Base-by-base conservation (phyloP, 1,140 invertebrate species). In the Goniozus legneri region DNA sequence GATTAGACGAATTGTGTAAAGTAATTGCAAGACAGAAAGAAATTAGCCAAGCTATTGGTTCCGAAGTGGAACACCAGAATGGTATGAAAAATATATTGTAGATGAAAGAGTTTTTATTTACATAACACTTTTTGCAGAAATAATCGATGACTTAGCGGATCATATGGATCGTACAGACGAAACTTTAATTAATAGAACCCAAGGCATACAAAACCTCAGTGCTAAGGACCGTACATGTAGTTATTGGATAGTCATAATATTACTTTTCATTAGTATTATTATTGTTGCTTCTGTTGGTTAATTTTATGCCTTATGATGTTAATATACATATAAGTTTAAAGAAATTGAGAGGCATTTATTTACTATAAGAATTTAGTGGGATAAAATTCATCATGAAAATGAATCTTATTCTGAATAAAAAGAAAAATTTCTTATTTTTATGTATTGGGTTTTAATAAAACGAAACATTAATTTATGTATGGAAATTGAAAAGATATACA, bases 41-140 rank as follows among this genome's bases (percentile, higher is more conserved):
- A 58, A 83, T 92, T 59, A 88, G 88, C 16, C 71, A 83, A 33
- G 84, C 82, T 35, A 87, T 92, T 56, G 81, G 83, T 18, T 80
- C 78, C 64, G 89, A 92, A 79, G 87, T 91, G 1, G 84, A 88
- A 64, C 68, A 80, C 53, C 89, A 92, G 58, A 89, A 90, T 79
- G 86, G 87, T 89, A 67, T 68, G 47, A 7, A 22, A 46, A 32
- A 10, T 27, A 32, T 34, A 15, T 8, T 13, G 4, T 30, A n/a
- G 16, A 6, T 27, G 12, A 12, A 12, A 12, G 6, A 27, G 12
- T 7, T 6, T 27, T 27, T 27, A 12, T 48, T 42, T 13, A 10
- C 18, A 15, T 27, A 24, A 21, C 8, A 37, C 34, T 38, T 44
- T 3, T 30, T 18, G 2, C 32, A 90, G 88, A 87, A 65, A 81